Evolutionary conservation across 2,888 invertebrate genomes (phyloP).

Genomic region (Arenicola marina): DNA sequence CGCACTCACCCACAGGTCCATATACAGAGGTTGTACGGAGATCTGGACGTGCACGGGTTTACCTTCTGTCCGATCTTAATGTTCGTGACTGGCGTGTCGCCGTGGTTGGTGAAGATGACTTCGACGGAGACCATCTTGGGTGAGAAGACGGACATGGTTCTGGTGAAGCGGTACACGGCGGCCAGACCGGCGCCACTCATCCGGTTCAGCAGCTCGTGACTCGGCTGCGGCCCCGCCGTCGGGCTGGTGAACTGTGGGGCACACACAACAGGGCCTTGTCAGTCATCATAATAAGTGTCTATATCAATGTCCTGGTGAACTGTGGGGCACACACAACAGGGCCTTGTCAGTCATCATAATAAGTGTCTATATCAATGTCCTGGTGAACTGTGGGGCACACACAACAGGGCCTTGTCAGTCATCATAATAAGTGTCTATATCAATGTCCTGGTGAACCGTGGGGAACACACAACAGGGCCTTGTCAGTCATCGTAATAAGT

Average conservation of each 20-base stretch:
- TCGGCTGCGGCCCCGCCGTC: slow-evolving; percentile 13
- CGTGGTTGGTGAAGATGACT: slow-evolving; percentile 77
- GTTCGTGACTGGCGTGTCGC: slow-evolving; percentile 69
- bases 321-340: no score
- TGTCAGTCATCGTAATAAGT: no score
- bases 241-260: slow-evolving; percentile 27
- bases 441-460: no score
- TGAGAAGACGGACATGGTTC: slow-evolving; percentile 70
- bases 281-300: no score
- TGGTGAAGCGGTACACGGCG: slow-evolving; percentile 57
- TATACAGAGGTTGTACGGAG: neutral
- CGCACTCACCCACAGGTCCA: neutral
- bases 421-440: no score
- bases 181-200: slow-evolving; percentile 63
- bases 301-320: no score
- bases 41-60: slow-evolving; percentile 17
- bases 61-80: slow-evolving; percentile 78
- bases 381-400: no score
- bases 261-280: no score
- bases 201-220: slow-evolving; percentile 55
- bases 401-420: no score
- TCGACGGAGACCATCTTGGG: slow-evolving; percentile 81
- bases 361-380: no score
- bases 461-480: no score
- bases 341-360: no score